phyloP scores from a whole-genome alignment of 2,113 vertebrate species.

The Holacanthus passer region DNA sequence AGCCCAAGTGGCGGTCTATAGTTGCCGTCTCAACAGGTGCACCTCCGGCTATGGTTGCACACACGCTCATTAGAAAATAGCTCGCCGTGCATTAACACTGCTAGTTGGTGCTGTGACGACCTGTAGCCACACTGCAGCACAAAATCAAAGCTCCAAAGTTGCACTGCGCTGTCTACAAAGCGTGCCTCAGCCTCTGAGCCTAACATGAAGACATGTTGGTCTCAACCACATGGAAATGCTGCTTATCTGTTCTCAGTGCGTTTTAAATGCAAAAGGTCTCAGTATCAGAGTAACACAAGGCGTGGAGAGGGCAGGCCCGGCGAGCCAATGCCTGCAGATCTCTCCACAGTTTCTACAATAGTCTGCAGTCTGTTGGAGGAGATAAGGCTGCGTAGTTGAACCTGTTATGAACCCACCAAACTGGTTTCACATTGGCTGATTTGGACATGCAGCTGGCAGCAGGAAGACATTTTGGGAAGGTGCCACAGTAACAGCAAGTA shows the following conservation, averaged over 20 bases:
- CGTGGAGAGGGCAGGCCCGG: background rate
- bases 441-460: background rate
- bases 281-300: background rate
- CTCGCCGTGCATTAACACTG: constrained; percentile 1
- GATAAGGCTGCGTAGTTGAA: constrained; percentile 2
- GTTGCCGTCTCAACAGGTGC: constrained; percentile 49
- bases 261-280: background rate
- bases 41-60: background rate
- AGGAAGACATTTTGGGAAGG: constrained; percentile 10
- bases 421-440: constrained; percentile 38
- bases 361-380: constrained; percentile 5
- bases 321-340: background rate
- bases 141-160: too few relatives aligned
- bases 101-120: background rate
- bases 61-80: constrained; percentile 17
- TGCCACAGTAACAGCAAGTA: background rate
- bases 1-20: background rate
- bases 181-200: background rate
- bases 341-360: too few relatives aligned
- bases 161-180: background rate
- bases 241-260: background rate
- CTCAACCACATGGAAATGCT: background rate
- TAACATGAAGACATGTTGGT: background rate
- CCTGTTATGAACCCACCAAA: constrained; percentile 18
- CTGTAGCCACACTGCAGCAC: background rate